phyloP scores from a whole-genome alignment of 35 echinoderm and acorn worm species.

The Acanthaster planci region DNA sequence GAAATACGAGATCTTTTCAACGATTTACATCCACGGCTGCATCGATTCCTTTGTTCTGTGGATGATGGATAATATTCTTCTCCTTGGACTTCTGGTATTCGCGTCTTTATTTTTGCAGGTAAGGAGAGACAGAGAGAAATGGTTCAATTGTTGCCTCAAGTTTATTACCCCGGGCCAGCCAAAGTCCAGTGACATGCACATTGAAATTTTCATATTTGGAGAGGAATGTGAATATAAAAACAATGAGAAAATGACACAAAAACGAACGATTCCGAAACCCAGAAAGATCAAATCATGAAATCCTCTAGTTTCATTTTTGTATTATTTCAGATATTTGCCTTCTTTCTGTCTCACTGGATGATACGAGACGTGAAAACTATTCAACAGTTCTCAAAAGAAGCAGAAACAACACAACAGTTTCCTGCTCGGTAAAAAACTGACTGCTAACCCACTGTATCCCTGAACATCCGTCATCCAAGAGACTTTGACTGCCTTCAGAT shows the following conservation, averaged over 20 bases:
- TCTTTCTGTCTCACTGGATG: background rate
- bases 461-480: too few species aligned
- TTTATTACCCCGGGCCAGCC: too few species aligned
- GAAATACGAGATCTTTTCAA: background rate
- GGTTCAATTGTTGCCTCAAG: too few species aligned
- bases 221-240: too few species aligned
- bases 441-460: too few species aligned
- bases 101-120: constrained; percentile 9
- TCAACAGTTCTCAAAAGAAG: background rate
- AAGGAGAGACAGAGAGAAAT: background rate
- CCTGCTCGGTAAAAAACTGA: background rate
- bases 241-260: too few species aligned
- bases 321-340: background rate
- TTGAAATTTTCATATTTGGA: too few species aligned
- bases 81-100: constrained; percentile 3
- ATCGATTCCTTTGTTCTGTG: background rate
- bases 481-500: too few species aligned
- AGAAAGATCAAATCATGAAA: too few species aligned
- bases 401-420: background rate
- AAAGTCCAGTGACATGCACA: too few species aligned
- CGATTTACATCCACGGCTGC: background rate
- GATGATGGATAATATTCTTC: constrained; percentile 15
- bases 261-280: too few species aligned
- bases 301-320: too few species aligned
- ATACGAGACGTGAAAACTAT: background rate